A percentile compares a stretch with the other conserved stretches of the same genome.
phyloP scores from a whole-genome alignment of 2,888 invertebrate species.

The Penaeus monodon region DNA sequence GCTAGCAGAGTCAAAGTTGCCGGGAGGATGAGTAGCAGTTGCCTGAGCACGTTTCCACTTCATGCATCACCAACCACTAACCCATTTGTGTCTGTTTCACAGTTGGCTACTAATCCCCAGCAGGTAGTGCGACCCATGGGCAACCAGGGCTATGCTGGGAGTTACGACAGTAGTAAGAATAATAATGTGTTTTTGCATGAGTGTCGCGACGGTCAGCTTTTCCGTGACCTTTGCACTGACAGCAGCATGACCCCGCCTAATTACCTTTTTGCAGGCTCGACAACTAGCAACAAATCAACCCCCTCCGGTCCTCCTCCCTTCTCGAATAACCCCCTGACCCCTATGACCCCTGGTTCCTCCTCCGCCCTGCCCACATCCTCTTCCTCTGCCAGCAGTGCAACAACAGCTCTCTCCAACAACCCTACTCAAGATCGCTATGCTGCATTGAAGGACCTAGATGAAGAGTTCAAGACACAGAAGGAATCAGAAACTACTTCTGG shows the following conservation, averaged over 20 bases:
- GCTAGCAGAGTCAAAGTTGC: background rate
- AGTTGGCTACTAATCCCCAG: conserved; percentile 46
- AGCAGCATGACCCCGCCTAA: conserved; percentile 52
- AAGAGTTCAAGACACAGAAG: conserved; percentile 72
- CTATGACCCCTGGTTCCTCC: conserved; percentile 45
- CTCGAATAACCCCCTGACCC: conserved; percentile 52
- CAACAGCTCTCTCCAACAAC: conserved; percentile 67
- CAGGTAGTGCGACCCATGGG: background rate
- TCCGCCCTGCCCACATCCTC: conserved; percentile 53
- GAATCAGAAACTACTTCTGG: conserved; percentile 49
- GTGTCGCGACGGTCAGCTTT: conserved; percentile 14
- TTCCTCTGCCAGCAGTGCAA: conserved; percentile 68
- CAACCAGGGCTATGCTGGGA: conserved; percentile 13
- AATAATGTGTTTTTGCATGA: conserved; percentile 47
- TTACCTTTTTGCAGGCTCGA: conserved; percentile 57
- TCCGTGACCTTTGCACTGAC: conserved; percentile 21
- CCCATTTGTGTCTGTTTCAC: conserved; percentile 39
- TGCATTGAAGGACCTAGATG: conserved; percentile 92
- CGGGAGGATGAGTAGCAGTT: conserved; percentile 34
- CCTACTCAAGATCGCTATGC: conserved; percentile 89
- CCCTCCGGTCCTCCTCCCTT: conserved; percentile 48
- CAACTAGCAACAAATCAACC: conserved; percentile 49
- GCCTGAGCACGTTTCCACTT: conserved; percentile 26
- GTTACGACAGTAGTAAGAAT: conserved; percentile 24
- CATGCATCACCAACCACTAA: conserved; percentile 49